These are phyloP conservation scores for Eidolon dupreanum DNA, from an alignment of 2,797 vertebrate species.

Conservation along the genomic window DNA sequence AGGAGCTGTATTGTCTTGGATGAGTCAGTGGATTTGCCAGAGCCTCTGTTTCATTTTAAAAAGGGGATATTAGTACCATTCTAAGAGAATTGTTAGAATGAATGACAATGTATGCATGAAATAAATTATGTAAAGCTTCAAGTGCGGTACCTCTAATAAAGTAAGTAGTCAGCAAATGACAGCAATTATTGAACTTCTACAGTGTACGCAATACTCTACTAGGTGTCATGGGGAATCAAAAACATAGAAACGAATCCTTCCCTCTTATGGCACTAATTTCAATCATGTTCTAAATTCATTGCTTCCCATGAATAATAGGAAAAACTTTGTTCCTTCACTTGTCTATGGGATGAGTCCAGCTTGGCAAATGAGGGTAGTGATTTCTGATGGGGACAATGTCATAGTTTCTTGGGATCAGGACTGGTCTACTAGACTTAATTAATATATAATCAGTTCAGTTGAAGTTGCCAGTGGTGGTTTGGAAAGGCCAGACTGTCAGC, in stretches of 20 bases:
- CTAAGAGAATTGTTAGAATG: neutral
- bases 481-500: neutral
- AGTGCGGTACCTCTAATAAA: neutral
- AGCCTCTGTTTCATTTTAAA: conserved; percentile 38
- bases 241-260: neutral
- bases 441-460: neutral
- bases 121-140: neutral
- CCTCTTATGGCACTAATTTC: neutral
- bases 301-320: neutral
- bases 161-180: neutral
- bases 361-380: neutral
- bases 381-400: neutral
- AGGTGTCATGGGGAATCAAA: neutral
- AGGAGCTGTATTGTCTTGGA: neutral
- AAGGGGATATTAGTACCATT: neutral
- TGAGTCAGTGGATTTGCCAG: neutral
- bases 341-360: neutral
- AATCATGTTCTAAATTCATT: neutral
- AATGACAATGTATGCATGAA: neutral
- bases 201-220: neutral
- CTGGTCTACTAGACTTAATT: neutral
- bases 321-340: neutral
- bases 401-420: neutral
- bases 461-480: conserved; percentile 19
- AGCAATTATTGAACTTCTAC: neutral